Conservation (phyloP, 2,888 invertebrate genomes). For the Sarcophaga variegata region DNA sequence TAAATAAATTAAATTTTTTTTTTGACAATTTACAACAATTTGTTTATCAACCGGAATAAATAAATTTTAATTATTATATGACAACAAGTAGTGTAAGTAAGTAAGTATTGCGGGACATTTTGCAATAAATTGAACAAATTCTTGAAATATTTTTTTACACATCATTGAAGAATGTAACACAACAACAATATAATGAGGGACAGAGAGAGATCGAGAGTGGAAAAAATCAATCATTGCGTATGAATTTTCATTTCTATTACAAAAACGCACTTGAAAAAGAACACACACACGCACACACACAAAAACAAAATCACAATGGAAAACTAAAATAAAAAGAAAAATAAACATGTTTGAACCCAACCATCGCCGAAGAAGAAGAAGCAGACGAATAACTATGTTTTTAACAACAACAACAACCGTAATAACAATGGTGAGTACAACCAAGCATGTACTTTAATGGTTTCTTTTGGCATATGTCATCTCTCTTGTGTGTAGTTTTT, state of each 20-base stretch:
- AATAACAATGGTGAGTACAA: background rate
- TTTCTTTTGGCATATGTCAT: conserved; percentile 42
- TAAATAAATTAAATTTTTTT: conserved; percentile 2
- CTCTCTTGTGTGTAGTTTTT: conserved; percentile 2
- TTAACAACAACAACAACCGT: background rate
- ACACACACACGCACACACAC: background rate
- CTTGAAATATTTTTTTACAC: conserved; percentile 2
- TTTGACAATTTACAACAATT: background rate
- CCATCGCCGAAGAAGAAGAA: background rate
- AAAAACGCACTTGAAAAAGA: conserved; percentile 28
- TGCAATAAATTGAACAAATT: background rate
- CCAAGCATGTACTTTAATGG: conserved; percentile 35
- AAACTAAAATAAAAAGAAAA: background rate
- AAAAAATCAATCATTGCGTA: background rate
- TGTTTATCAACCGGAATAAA: background rate
- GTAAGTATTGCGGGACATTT: background rate
- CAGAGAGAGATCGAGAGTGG: background rate
- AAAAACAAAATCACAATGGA: background rate
- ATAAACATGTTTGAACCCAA: background rate
- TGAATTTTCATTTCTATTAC: conserved; percentile 8
- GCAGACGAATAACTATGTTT: conserved; percentile 11
- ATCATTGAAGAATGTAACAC: conserved; percentile 16
- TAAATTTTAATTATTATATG: no score
- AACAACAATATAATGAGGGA: background rate
- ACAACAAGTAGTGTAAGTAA: background rate